Percentiles rank a stretch among this genome's conserved stretches.
Conservation (phyloP, 2,797 vertebrate species). For the Halcyon badia region DNA sequence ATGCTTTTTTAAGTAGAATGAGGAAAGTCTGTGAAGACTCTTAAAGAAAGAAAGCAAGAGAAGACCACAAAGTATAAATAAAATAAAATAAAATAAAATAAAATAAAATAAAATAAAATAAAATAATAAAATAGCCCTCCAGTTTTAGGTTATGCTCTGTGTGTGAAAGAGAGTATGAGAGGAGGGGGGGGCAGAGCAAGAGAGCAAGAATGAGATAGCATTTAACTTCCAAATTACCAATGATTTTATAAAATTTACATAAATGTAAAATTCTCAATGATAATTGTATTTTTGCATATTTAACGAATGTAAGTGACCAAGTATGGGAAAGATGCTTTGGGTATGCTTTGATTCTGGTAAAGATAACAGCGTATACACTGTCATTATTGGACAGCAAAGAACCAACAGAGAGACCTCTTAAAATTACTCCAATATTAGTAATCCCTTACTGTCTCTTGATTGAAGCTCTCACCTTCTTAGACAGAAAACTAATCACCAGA, state of each 20-base stretch:
- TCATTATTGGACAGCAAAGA: background rate
- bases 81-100: no score
- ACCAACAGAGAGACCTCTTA: background rate
- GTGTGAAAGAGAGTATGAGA: background rate
- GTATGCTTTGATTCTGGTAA: background rate
- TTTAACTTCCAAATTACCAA: background rate
- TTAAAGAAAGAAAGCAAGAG: background rate
- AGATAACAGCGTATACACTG: background rate
- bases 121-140: accelerated
- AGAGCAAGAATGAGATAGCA: background rate
- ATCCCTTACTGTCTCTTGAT: background rate
- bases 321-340: background rate
- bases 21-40: background rate
- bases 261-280: background rate
- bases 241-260: background rate
- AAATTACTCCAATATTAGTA: background rate
- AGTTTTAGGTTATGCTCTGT: background rate
- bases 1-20: background rate
- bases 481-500: background rate
- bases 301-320: background rate
- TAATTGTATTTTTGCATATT: background rate
- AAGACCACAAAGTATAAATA: background rate
- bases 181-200: background rate
- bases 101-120: no score
- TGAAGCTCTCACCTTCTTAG: background rate